These are phyloP conservation scores for Drosophila funebris DNA, from an alignment of 1,140 invertebrate genomes.

Conservation along the genomic window DNA sequence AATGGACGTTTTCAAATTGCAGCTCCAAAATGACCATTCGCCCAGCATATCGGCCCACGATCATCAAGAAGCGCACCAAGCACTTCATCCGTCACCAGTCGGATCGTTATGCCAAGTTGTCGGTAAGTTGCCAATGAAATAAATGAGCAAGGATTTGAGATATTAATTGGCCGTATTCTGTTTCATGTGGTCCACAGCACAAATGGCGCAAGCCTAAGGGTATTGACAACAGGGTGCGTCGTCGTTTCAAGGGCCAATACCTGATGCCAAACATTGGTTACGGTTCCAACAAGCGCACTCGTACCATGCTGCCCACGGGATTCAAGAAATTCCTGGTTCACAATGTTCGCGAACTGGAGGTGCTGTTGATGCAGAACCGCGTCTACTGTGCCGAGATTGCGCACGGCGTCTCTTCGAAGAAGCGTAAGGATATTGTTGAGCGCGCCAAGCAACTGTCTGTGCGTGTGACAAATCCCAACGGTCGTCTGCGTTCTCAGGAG, in stretches of 20 bases:
- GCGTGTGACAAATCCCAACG: conserved; percentile 97
- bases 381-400: conserved; percentile 99
- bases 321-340: conserved; percentile 94
- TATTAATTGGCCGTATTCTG: background rate
- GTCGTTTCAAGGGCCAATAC: conserved; percentile 99
- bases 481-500: conserved; percentile 98
- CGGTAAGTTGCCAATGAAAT: conserved; percentile 86
- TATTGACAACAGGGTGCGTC: conserved; percentile 99
- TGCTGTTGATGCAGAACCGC: conserved; percentile 99
- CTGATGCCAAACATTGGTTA: conserved; percentile 99
- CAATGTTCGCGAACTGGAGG: conserved; percentile 93
- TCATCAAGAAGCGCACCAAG: conserved; percentile 98
- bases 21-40: conserved; percentile 90
- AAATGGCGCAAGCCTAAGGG: conserved; percentile 89
- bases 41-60: conserved; percentile 93
- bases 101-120: conserved; percentile 97
- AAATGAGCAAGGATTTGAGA: background rate
- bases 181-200: conserved; percentile 80
- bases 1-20: conserved; percentile 35
- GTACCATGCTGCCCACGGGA: conserved; percentile 98
- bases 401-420: conserved; percentile 97
- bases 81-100: conserved; percentile 98
- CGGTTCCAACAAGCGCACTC: conserved; percentile 96
- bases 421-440: conserved; percentile 97
- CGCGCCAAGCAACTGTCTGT: conserved; percentile 98